Conservation (phyloP, 2,797 vertebrate genomes). For the Sus cebifrons region DNA sequence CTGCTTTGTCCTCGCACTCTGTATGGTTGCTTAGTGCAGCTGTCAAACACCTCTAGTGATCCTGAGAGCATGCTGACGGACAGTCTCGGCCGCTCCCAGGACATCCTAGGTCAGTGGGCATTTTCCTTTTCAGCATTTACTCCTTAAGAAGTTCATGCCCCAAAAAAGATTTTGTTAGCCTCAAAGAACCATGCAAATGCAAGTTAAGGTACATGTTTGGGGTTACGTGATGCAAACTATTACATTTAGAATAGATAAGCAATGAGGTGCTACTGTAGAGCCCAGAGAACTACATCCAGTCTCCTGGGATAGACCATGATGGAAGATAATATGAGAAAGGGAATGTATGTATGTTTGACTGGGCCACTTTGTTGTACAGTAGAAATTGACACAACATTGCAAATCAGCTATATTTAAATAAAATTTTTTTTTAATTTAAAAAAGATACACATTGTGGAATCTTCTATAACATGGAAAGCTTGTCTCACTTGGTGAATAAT, state of each 20-base stretch:
- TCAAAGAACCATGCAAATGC: conserved; percentile 6
- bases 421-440: no score
- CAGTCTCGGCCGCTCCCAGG: not conserved
- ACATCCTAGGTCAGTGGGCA: conserved; percentile 35
- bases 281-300: no score
- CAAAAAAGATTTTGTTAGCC: not conserved
- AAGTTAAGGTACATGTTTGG: not conserved
- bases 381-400: no score
- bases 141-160: not conserved
- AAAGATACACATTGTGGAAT: not conserved
- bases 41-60: conserved; percentile 89
- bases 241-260: no score
- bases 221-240: no score
- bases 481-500: not conserved
- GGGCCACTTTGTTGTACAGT: no score
- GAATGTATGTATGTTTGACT: no score
- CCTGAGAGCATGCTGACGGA: conserved; percentile 63
- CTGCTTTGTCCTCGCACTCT: conserved; percentile 74
- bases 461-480: not conserved
- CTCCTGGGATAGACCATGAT: no score
- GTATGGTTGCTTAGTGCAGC: conserved; percentile 80
- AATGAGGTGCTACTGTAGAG: no score
- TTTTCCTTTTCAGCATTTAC: conserved; percentile 68
- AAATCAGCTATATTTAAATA: no score
- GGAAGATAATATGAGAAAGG: no score